Conservation (phyloP, 2,888 invertebrate species). For the Branchellion lobata region DNA sequence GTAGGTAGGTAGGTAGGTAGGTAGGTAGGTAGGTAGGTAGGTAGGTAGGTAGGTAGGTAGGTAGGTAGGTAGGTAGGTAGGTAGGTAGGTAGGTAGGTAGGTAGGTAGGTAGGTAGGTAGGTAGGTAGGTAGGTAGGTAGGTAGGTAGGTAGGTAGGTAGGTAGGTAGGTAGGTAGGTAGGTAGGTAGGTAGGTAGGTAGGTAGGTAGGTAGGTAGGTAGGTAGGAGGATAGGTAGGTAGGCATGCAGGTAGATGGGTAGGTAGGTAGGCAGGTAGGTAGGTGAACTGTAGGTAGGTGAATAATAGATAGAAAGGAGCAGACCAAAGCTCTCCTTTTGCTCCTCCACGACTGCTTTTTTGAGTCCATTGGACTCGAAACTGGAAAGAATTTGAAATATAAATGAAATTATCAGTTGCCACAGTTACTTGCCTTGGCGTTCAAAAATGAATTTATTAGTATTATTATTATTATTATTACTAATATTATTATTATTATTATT, state of each 20-base stretch:
- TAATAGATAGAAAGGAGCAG: too few relatives aligned
- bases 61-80: background rate
- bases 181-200: background rate
- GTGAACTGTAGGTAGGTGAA: too few relatives aligned
- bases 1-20: background rate
- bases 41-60: constrained; percentile 64
- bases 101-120: background rate
- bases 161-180: constrained; percentile 65
- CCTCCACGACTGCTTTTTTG: constrained; percentile 89
- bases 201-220: background rate
- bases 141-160: background rate
- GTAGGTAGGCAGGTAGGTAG: background rate
- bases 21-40: constrained; percentile 58
- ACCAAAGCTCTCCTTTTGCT: constrained; percentile 88
- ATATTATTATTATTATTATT: background rate
- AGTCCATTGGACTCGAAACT: constrained; percentile 78
- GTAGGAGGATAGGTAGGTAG: background rate
- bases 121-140: background rate
- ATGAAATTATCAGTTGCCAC: background rate
- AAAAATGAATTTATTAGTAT: background rate
- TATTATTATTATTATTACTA: background rate
- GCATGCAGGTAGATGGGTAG: background rate
- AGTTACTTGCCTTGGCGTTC: background rate
- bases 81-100: background rate
- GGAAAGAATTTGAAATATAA: background rate